Evolutionary conservation across 2,888 invertebrate species (phyloP).

Genomic region (Stictocephala bisonia): DNA sequence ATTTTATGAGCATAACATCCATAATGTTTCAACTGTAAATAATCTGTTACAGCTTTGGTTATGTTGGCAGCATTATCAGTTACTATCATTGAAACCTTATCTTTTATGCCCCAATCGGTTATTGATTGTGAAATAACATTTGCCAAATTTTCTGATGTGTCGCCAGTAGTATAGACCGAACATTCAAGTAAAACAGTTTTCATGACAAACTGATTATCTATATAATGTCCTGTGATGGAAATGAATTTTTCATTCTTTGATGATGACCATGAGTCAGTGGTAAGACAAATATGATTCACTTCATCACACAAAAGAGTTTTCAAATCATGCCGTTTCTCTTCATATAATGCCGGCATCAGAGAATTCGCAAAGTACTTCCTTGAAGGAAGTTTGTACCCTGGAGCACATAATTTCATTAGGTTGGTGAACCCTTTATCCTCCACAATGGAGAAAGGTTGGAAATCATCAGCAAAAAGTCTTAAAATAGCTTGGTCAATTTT

Average conservation of each 20-base stretch:
- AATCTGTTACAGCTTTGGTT: conserved; percentile 23
- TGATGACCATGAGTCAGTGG: conserved; percentile 62
- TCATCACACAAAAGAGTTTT: neutral
- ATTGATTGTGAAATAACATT: conserved; percentile 53
- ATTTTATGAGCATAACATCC: conserved; percentile 49
- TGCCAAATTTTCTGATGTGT: conserved; percentile 59
- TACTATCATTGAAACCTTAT: conserved; percentile 59
- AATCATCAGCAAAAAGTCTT: conserved; percentile 23
- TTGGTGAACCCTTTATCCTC: conserved; percentile 33
- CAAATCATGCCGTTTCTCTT: conserved; percentile 17
- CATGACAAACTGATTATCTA: conserved; percentile 56
- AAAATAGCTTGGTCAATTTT: conserved; percentile 38
- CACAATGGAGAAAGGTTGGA: conserved; percentile 35
- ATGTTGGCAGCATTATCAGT: conserved; percentile 55
- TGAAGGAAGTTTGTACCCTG: conserved; percentile 12
- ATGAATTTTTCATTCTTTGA: conserved; percentile 58
- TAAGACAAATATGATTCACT: conserved; percentile 54
- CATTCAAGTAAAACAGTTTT: conserved; percentile 57
- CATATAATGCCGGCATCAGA: conserved; percentile 9
- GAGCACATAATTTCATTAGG: neutral
- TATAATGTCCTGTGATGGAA: conserved; percentile 58
- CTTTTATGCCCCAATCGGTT: conserved; percentile 57
- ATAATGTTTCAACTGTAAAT: conserved; percentile 54
- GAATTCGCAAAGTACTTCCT: conserved; percentile 38
- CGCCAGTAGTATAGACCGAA: conserved; percentile 50